Percentiles rank a stretch among this genome's conserved stretches.
phyloP scores from a whole-genome alignment of 53 echinoderm and acorn worm genomes.

The Stichopus horrens region DNA sequence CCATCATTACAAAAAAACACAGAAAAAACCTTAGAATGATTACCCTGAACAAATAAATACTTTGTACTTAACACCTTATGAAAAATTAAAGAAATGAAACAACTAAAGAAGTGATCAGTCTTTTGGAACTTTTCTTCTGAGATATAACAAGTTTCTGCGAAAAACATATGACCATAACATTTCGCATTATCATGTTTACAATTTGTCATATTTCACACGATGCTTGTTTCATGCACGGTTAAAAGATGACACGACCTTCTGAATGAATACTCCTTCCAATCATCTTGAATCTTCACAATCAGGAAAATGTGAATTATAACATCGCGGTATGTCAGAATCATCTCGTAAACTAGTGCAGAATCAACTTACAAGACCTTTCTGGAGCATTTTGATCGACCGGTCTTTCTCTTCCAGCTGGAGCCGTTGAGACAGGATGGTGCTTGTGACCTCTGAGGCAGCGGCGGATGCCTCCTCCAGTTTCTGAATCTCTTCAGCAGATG shows the following conservation, averaged over 20 bases:
- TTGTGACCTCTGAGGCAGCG: slow-evolving; percentile 88
- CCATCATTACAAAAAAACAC: too few relatives aligned
- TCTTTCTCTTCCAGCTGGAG: slow-evolving; percentile 89
- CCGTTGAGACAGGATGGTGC: slow-evolving; percentile 92
- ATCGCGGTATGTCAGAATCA: background rate
- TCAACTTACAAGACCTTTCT: slow-evolving; percentile 85
- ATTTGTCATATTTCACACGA: too few relatives aligned
- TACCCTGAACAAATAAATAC: too few relatives aligned
- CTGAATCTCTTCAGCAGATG: slow-evolving; percentile 88
- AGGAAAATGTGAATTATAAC: background rate
- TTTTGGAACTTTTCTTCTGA: too few relatives aligned
- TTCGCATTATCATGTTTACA: too few relatives aligned
- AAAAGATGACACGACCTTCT: background rate
- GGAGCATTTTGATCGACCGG: slow-evolving; percentile 89
- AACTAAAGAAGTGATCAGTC: too few relatives aligned
- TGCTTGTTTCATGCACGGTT: too few relatives aligned
- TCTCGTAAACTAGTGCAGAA: background rate
- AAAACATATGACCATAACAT: too few relatives aligned
- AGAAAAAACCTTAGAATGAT: too few relatives aligned
- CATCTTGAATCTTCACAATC: background rate
- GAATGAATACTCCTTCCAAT: background rate
- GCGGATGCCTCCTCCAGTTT: slow-evolving; percentile 91
- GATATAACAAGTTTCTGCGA: too few relatives aligned
- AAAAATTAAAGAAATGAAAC: too few relatives aligned
- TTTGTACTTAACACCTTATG: too few relatives aligned